Percentiles rank a stretch among this genome's conserved stretches.
Evolutionary conservation across 1,140 invertebrate species (phyloP).

Genomic region (Drosophila sp.): DNA sequence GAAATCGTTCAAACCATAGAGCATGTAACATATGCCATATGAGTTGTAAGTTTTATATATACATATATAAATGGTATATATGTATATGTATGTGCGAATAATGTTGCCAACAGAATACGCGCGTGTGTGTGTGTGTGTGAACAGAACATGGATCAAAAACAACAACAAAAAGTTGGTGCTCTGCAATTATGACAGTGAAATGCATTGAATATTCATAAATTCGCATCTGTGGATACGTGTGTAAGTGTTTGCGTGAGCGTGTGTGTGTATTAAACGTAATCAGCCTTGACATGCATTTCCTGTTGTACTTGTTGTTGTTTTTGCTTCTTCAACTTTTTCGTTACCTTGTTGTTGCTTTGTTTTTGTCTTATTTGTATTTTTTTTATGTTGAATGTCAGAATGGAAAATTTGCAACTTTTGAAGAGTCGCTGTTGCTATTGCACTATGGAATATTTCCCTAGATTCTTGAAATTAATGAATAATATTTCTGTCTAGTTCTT

Average conservation of each 20-base stretch:
- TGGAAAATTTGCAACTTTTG: constrained; percentile 49
- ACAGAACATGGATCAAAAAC: constrained; percentile 40
- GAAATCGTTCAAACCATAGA: constrained; percentile 25
- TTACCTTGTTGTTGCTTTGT: background rate
- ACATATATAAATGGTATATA: background rate
- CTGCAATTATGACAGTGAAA: constrained; percentile 75
- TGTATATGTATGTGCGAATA: constrained; percentile 27
- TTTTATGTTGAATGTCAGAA: constrained; percentile 42
- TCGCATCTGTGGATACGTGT: constrained; percentile 2
- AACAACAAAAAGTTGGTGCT: constrained; percentile 45
- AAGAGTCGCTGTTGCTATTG: constrained; percentile 23
- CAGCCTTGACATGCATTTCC: constrained; percentile 74
- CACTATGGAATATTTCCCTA: too few relatives aligned
- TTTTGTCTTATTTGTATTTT: background rate
- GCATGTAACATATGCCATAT: constrained; percentile 15
- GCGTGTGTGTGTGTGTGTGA: background rate
- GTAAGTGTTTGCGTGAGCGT: background rate
- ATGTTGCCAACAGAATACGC: constrained; percentile 16
- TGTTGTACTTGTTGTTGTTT: constrained; percentile 11
- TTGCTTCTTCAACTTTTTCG: background rate
- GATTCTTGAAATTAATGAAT: too few relatives aligned
- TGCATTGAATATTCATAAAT: constrained; percentile 79
- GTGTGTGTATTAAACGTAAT: constrained; percentile 49
- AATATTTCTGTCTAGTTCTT: too few relatives aligned
- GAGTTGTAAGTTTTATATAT: constrained; percentile 8